A percentile compares a stretch with the other conserved stretches of the same genome.
Conservation (phyloP, 1,140 invertebrate species). For the Ditylenchus dipsaci region DNA sequence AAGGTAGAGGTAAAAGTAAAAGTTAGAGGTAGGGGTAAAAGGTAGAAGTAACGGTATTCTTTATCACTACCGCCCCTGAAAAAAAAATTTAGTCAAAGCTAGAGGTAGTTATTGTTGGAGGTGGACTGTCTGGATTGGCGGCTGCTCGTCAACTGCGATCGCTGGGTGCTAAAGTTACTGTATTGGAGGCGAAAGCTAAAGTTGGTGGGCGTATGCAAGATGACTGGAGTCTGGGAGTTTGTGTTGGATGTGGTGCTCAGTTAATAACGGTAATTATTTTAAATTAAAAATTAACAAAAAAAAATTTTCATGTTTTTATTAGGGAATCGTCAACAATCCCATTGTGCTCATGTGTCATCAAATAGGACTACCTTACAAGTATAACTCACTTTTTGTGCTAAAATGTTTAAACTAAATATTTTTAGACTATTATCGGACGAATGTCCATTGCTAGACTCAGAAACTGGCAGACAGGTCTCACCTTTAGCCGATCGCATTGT, state of each 20-base stretch:
- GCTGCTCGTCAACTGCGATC: slow-evolving; percentile 61
- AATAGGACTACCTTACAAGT: slow-evolving; percentile 46
- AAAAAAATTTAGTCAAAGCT: slow-evolving; percentile 19
- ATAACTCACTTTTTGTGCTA: slow-evolving; percentile 2
- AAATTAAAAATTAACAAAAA: too few species aligned
- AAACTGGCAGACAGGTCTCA: slow-evolving; percentile 25
- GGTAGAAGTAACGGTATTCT: too few species aligned
- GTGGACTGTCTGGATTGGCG: slow-evolving; percentile 60
- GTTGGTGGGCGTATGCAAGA: slow-evolving; percentile 62
- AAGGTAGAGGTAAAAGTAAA: too few species aligned
- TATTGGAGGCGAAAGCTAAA: slow-evolving; percentile 60
- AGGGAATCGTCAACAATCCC: slow-evolving; percentile 62
- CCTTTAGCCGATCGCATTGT: slow-evolving; percentile 56
- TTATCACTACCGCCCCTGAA: too few species aligned
- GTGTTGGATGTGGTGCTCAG: slow-evolving; percentile 60
- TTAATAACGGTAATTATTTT: slow-evolving; percentile 60
- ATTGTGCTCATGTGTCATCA: slow-evolving; percentile 61
- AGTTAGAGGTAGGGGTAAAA: too few species aligned
- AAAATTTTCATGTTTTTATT: slow-evolving; percentile 50
- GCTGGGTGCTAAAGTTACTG: slow-evolving; percentile 60
- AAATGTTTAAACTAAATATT: slow-evolving; percentile 15
- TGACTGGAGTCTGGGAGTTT: slow-evolving; percentile 52
- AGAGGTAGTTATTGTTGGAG: slow-evolving; percentile 61
- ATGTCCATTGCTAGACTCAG: slow-evolving; percentile 6
- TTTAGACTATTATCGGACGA: background rate